phyloP scores from a whole-genome alignment of 35 echinoderm and acorn worm genomes.

The Heliocidaris erythrogramma region DNA sequence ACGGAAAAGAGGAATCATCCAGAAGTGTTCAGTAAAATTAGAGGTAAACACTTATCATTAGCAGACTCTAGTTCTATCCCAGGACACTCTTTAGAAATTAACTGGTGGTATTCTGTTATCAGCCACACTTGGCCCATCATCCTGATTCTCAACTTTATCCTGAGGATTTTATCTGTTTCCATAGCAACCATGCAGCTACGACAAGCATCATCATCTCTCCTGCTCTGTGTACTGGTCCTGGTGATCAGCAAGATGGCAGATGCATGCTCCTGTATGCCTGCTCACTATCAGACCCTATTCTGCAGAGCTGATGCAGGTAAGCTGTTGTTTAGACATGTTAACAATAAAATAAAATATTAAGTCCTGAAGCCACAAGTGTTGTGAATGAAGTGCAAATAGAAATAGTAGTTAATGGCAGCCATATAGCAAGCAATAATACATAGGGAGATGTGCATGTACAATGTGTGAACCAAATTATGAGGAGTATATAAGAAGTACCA shows the following conservation, averaged over 20 bases:
- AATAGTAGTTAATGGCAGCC: too few relatives aligned
- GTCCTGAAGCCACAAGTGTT: too few relatives aligned
- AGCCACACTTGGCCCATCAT: neutral
- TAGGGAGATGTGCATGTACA: too few relatives aligned
- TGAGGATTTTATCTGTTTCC: neutral
- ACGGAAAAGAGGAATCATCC: neutral
- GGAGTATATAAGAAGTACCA: neutral
- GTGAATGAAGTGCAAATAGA: too few relatives aligned
- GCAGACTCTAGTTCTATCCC: neutral
- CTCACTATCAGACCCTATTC: constrained; percentile 48
- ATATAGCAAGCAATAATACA: too few relatives aligned
- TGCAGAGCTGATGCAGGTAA: constrained; percentile 59
- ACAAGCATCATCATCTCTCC: constrained; percentile 20
- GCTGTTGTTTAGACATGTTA: neutral
- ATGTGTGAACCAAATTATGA: neutral
- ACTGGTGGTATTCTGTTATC: neutral
- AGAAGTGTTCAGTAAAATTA: neutral
- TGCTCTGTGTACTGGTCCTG: neutral
- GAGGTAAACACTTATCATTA: neutral
- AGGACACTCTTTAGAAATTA: neutral
- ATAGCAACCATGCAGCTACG: constrained; percentile 27
- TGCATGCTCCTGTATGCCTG: constrained; percentile 36
- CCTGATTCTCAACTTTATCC: neutral
- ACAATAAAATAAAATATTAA: too few relatives aligned
- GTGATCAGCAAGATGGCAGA: neutral